Evolutionary conservation across 2,797 vertebrate genomes (phyloP).

Genomic region (Eospalax fontanierii): DNA sequence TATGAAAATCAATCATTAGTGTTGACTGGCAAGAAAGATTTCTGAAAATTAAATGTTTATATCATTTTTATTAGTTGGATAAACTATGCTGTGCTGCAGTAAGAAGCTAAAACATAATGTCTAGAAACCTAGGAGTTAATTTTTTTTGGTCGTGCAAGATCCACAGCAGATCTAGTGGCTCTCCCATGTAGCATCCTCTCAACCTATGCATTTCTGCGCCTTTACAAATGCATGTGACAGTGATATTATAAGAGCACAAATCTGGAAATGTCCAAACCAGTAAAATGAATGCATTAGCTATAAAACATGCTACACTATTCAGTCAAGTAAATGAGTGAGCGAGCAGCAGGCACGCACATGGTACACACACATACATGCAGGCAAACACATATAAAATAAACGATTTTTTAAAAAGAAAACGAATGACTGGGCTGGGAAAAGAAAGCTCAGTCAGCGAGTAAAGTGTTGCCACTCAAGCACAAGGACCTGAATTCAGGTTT

Average conservation of each 20-base stretch:
- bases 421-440: not conserved
- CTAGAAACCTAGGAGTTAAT: not conserved
- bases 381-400: too few relatives aligned
- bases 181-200: not conserved
- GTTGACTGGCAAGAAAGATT: not conserved
- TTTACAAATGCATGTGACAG: not conserved
- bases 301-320: not conserved
- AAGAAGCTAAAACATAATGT: not conserved
- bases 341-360: too few relatives aligned
- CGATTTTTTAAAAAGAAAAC: not conserved
- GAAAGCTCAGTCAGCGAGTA: not conserved
- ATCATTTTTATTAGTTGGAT: not conserved
- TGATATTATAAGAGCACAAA: not conserved
- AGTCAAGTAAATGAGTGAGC: not conserved
- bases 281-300: not conserved
- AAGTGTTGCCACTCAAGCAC: not conserved
- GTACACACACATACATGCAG: too few relatives aligned
- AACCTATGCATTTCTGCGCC: not conserved
- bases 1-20: not conserved
- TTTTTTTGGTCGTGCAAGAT: not conserved
- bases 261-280: not conserved
- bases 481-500: not conserved
- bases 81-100: not conserved
- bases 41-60: not conserved
- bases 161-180: not conserved